Evolutionary conservation across 1,140 invertebrate genomes (phyloP).

Genomic region (Eurytemora carolleeae): DNA sequence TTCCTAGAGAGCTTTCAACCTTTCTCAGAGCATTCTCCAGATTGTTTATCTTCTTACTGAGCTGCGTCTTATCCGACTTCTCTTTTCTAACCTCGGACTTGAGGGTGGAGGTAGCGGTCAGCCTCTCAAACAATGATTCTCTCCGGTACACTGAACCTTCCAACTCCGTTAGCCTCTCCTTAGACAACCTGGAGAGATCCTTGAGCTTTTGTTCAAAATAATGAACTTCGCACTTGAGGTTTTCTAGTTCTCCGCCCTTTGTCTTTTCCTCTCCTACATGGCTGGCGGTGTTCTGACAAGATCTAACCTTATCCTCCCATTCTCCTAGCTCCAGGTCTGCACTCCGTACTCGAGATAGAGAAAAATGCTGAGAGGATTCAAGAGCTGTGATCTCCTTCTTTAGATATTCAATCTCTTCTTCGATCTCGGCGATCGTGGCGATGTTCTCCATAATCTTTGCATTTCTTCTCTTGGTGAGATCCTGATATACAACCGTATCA

Average conservation of each 20-base stretch:
- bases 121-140: background rate
- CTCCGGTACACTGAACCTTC: background rate
- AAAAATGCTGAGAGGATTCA: background rate
- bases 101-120: background rate
- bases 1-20: background rate
- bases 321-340: background rate
- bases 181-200: background rate
- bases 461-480: background rate
- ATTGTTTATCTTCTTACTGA: background rate
- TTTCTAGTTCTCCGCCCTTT: background rate
- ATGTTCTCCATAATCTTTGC: background rate
- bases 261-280: background rate
- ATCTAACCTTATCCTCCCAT: slow-evolving; percentile 4
- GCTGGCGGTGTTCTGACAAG: slow-evolving; percentile 1
- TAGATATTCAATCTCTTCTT: background rate
- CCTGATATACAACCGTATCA: background rate
- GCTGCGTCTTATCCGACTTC: background rate
- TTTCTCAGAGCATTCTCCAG: background rate
- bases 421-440: background rate
- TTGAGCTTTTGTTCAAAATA: background rate
- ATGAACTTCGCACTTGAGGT: background rate
- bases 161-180: background rate
- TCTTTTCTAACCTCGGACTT: background rate
- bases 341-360: background rate
- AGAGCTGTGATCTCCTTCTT: background rate